Percentiles rank a stretch among this genome's conserved stretches.
These are phyloP conservation scores for Germaria angustata DNA, from an alignment of 2,888 invertebrate species.

Conservation along the genomic window DNA sequence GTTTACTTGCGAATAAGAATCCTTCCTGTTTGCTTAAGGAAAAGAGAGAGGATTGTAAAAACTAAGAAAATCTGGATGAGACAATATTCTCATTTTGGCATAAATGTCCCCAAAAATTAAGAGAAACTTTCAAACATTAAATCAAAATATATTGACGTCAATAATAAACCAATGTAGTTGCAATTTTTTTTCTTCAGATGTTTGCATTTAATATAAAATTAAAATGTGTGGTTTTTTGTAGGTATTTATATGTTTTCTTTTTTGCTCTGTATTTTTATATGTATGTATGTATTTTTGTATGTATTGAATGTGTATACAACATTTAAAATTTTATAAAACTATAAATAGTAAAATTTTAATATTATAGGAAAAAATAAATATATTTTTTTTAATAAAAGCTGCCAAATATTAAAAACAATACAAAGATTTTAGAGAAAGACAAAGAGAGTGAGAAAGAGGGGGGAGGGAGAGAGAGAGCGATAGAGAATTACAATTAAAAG, in stretches of 20 bases:
- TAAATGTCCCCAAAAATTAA: not conserved
- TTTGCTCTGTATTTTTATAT: slow-evolving; percentile 33
- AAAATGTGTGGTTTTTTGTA: not conserved
- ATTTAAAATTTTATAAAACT: slow-evolving; percentile 55
- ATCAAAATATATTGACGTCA: not conserved
- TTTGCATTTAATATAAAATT: slow-evolving; percentile 32
- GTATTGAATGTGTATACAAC: slow-evolving; percentile 47
- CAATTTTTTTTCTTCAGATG: not conserved
- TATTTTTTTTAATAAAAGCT: slow-evolving; percentile 32
- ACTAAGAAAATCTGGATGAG: no score
- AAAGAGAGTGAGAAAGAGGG: not conserved
- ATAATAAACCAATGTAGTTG: slow-evolving; percentile 5
- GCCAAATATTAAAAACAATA: slow-evolving; percentile 30
- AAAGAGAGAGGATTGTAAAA: no score
- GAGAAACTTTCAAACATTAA: not conserved
- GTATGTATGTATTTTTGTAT: slow-evolving; percentile 18
- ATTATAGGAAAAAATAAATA: slow-evolving; percentile 42
- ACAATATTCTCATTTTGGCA: not conserved
- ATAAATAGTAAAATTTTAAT: slow-evolving; percentile 35
- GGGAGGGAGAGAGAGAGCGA: not conserved
- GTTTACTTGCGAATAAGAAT: no score
- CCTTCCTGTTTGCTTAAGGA: no score
- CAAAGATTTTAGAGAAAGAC: not conserved
- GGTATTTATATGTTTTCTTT: not conserved
- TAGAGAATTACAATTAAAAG: not conserved